phyloP scores from a whole-genome alignment of 2,888 invertebrate genomes.

The Bombylius discolor region DNA sequence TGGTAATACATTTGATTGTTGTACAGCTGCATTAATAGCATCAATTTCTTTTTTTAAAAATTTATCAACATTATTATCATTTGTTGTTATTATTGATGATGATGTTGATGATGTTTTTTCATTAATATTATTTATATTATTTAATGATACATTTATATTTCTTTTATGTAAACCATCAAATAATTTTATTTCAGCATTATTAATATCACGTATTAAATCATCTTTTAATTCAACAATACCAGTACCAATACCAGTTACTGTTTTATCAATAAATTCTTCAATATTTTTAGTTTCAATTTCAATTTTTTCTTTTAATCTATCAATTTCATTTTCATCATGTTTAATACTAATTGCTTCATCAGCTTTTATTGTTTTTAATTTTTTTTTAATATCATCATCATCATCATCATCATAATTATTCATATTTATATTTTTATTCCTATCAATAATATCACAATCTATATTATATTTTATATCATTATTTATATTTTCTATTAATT shows the following conservation, averaged over 20 bases:
- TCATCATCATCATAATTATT: slow-evolving; percentile 1
- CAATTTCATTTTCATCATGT: slow-evolving; percentile 36
- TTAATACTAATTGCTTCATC: slow-evolving; percentile 31
- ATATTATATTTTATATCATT: background rate
- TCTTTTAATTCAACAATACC: slow-evolving; percentile 37
- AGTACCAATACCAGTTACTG: slow-evolving; percentile 34
- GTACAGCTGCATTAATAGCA: slow-evolving; percentile 35
- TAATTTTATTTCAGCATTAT: slow-evolving; percentile 20
- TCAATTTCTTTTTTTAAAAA: slow-evolving; percentile 36
- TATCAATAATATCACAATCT: background rate
- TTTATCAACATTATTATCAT: slow-evolving; percentile 17
- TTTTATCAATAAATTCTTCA: slow-evolving; percentile 38
- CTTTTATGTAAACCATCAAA: slow-evolving; percentile 29
- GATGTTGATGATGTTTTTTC: slow-evolving; percentile 9
- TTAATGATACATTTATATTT: slow-evolving; percentile 18
- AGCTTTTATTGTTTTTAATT: slow-evolving; percentile 17
- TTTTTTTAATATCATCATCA: slow-evolving; percentile 1
- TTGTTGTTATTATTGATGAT: background rate
- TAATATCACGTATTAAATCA: slow-evolving; percentile 32
- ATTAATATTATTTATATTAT: slow-evolving; percentile 11
- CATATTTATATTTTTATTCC: background rate
- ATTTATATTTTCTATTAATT: slow-evolving; percentile 1
- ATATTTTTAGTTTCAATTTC: slow-evolving; percentile 36
- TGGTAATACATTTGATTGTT: slow-evolving; percentile 35
- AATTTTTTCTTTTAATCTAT: slow-evolving; percentile 34